Evolutionary conservation across 1,140 invertebrate species (phyloP), one percentile per base, ranked within the genome.

Genomic region (Pissodes strobi): DNA sequence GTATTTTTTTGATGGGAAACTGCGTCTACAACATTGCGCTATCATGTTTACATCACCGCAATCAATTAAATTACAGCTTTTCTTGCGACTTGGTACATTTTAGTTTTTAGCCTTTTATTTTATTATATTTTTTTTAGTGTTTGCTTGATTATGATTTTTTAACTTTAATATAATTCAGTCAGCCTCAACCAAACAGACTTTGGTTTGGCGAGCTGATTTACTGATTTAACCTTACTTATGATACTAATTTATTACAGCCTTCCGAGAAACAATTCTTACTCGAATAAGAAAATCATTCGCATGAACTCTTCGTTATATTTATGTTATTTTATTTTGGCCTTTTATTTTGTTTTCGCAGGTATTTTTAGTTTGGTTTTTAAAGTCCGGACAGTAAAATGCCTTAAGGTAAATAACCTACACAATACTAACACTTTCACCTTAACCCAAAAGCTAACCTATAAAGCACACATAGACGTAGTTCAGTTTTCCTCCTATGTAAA

Each of bases 401-500:
- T 66, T 52, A 51, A 69, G 68, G 68, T 69, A 69, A 66, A 55
- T 56, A 65, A 65, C 46, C 17, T 21, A 55, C 49, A 66, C 64
- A 59, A 12, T 34, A 61, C 64, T 66, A 70, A 68, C 66, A 68
- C 45, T 41, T 3, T 60, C 45, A 65, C 45, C 56, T 52, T 43
- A 64, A 60, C 68, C 64, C 53, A 62, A 53, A 21, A 38, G 63
- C 63, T 68, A 66, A 43, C 43, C 39, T 15, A 13, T 13, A 45
- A 48, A 56, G 51, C 49, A 69, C 46, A 64, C 49, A 67, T 71
- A 69, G 69, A 59, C 51, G 69, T 71, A 71, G 69, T 69, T 61
- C 60, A 68, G 51, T 69, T 48, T 62, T 63, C 52, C 61, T 67
- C 62, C 23, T 69, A 58, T 69, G 64, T 69, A 69, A 27, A 71